These are phyloP conservation scores for Noctua janthina DNA, from an alignment of 2,888 invertebrate genomes.

Conservation along the genomic window DNA sequence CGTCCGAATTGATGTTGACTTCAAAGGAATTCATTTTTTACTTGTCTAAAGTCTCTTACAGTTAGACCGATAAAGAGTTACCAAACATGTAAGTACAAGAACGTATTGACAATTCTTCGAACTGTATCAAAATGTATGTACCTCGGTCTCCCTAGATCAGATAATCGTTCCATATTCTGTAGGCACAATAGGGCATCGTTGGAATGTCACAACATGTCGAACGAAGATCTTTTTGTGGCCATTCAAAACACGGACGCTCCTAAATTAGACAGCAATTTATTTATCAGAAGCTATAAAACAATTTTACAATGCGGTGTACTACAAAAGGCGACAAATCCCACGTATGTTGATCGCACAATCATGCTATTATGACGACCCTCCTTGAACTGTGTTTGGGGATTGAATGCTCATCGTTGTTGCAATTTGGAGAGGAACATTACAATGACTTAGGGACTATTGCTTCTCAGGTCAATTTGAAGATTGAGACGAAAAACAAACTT, in stretches of 20 bases:
- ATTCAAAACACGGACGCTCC: conserved; percentile 58
- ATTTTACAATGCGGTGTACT: conserved; percentile 72
- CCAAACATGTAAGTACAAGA: conserved; percentile 40
- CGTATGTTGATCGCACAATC: conserved; percentile 68
- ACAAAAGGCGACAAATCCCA: conserved; percentile 69
- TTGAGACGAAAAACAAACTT: conserved; percentile 25
- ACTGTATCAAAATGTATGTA: conserved; percentile 25
- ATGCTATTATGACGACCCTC: conserved; percentile 64
- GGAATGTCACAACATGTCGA: conserved; percentile 58
- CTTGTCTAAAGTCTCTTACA: conserved; percentile 42
- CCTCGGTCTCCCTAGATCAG: conserved; percentile 45
- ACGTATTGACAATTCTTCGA: conserved; percentile 23
- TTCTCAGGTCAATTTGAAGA: conserved; percentile 51
- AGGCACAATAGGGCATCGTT: conserved; percentile 53
- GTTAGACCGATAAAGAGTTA: conserved; percentile 43
- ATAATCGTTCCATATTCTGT: conserved; percentile 46
- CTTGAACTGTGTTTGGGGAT: conserved; percentile 64
- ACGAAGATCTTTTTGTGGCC: conserved; percentile 49
- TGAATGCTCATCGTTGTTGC: conserved; percentile 61
- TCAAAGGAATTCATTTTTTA: conserved; percentile 51
- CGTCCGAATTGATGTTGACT: conserved; percentile 45
- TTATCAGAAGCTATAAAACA: conserved; percentile 70
- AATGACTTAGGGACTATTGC: conserved; percentile 55
- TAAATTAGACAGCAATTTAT: conserved; percentile 71
- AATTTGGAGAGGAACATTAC: conserved; percentile 58